These are phyloP conservation scores for Spilogale gracilis DNA, from an alignment of 2,113 vertebrate genomes.

Conservation along the genomic window DNA sequence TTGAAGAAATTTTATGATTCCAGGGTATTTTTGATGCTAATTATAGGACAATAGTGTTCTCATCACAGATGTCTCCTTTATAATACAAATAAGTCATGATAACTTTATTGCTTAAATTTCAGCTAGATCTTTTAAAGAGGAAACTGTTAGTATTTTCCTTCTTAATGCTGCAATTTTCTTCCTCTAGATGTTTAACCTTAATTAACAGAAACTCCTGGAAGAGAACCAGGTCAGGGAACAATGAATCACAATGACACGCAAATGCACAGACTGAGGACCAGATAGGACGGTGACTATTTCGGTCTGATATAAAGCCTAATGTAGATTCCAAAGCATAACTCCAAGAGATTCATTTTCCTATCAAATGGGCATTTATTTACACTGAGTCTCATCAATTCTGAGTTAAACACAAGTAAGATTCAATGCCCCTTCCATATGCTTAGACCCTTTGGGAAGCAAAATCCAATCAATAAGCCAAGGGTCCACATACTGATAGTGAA, in stretches of 20 bases:
- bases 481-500: not conserved
- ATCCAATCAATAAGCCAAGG: not conserved
- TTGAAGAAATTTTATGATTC: conserved; percentile 13
- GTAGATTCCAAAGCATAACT: not conserved
- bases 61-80: not conserved
- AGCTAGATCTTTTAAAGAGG: not conserved
- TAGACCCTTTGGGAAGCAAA: not conserved
- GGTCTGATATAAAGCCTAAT: not conserved
- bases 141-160: not conserved
- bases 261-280: not conserved
- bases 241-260: not conserved
- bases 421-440: not conserved
- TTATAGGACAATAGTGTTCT: not conserved
- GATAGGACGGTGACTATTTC: too few relatives aligned
- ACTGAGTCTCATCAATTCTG: not conserved
- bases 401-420: not conserved
- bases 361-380: not conserved
- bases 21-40: not conserved
- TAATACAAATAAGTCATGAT: not conserved
- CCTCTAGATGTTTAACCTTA: not conserved
- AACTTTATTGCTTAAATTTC: conserved; percentile 25
- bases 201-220: not conserved
- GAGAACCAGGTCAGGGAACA: not conserved
- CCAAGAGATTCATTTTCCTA: not conserved
- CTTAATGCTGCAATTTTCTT: not conserved